These are phyloP conservation scores for Odobenus rosmarus DNA, from an alignment of 2,113 vertebrate species.

Conservation along the genomic window DNA sequence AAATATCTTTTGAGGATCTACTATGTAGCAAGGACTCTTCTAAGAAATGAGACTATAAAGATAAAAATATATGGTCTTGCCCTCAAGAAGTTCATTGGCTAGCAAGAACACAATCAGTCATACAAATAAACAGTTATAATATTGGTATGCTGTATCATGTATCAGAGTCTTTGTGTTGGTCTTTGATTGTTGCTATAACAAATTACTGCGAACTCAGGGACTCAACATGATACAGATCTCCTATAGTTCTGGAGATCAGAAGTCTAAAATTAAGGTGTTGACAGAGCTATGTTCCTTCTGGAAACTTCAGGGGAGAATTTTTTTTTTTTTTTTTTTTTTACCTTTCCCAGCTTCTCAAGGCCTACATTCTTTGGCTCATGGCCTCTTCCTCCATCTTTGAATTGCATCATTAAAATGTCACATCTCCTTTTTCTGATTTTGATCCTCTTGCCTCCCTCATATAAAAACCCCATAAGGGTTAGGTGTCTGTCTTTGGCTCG, in stretches of 20 bases:
- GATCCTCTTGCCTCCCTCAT: background rate
- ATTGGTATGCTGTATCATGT: background rate
- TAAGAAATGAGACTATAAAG: background rate
- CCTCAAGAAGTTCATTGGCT: background rate
- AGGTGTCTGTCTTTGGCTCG: background rate
- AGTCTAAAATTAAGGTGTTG: background rate
- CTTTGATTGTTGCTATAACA: background rate
- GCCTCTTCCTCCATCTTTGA: background rate
- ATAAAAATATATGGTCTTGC: background rate
- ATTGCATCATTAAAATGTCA: background rate
- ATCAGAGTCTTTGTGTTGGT: background rate
- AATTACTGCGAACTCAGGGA: background rate
- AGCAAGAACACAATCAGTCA: background rate
- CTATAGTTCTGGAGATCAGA: background rate
- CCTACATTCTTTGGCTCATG: background rate
- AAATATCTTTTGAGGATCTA: background rate
- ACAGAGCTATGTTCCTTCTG: background rate
- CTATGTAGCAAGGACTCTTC: background rate
- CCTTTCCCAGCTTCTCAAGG: background rate
- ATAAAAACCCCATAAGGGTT: background rate
- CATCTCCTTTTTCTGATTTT: background rate
- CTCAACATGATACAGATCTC: background rate
- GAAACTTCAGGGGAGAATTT: background rate
- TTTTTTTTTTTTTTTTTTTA: background rate
- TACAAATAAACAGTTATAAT: background rate